phyloP scores from a whole-genome alignment of 2,113 vertebrate genomes.

The Maccullochella peelii region DNA sequence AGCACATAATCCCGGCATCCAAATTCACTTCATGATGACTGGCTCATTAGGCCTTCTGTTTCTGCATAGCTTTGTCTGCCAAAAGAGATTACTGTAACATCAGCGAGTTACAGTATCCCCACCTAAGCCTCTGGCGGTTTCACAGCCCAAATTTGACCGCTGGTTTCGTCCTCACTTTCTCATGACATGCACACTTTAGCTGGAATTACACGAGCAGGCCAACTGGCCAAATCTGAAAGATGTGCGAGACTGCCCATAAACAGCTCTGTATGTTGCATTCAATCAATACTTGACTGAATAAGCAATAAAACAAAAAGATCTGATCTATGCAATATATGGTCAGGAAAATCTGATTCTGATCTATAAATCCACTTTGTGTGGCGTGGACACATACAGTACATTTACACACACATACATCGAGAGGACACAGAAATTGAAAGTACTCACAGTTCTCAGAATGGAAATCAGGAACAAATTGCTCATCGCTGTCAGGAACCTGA shows the following conservation, averaged over 20 bases:
- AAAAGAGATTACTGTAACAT: constrained; percentile 69
- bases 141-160: constrained; percentile 48
- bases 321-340: neutral
- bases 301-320: neutral
- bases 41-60: constrained; percentile 66
- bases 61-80: constrained; percentile 58
- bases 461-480: constrained; percentile 98
- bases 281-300: constrained; percentile 1
- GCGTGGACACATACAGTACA: neutral
- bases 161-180: constrained; percentile 21
- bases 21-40: constrained; percentile 56
- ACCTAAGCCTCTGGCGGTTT: constrained; percentile 63
- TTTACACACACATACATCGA: neutral
- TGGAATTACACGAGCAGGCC: neutral
- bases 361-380: neutral
- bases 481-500: constrained; percentile 98
- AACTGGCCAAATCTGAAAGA: neutral
- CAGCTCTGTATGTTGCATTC: neutral
- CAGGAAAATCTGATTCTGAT: neutral
- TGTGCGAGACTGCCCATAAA: neutral
- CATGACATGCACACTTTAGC: constrained; percentile 25
- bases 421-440: constrained; percentile 20
- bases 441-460: constrained; percentile 98
- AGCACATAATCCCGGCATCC: constrained; percentile 61
- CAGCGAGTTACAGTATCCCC: constrained; percentile 54